Evolutionary conservation across 2,888 invertebrate genomes (phyloP), one percentile per base, ranked within the genome.

Genomic region (Romanomermis culicivorax): DNA sequence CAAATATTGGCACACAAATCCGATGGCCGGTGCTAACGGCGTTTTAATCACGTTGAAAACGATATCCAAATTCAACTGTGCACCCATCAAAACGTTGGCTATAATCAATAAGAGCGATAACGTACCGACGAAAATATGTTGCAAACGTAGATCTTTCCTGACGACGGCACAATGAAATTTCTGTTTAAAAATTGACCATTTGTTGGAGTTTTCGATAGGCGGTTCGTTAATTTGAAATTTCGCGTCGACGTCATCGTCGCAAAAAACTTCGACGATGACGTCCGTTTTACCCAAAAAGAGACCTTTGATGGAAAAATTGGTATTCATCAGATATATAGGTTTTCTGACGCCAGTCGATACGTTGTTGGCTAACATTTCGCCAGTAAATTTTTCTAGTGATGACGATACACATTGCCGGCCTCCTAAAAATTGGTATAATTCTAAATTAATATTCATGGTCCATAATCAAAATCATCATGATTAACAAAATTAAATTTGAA

Each of bases 1-100:
- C 4, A 72, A 55, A 61, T 74, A 75, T 61, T 76, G 76, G 29
- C 73, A 73, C 47, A 68, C 61, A 56, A 75, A 69, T 1, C 75
- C 75, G 25, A 74, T 73, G 2, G 67, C 60, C 0, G 75, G 75
- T 11, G 73, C 74, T 1, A 74, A 63, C 0, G 75, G 75, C 56
- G 63, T 70, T 60, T 64, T 68, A 3, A 75, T 57, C 0, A 72
- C 71, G 49, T 65, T 55, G 26, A 58, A 30, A 2, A 68, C 66
- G 4, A 65, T 59, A 20, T 59, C 55, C 51, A 67, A 56, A 53
- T 67, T 64, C 24, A 67, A 57, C 63, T 65, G 56, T 55, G 66
- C 67, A 29, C 67, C 67, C 66, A 67, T 66, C 54, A 65, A 56
- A 17, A 65, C 58, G 60, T 67, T 67, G 14, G 64, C 65, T 14